phyloP scores from a whole-genome alignment of 1,140 invertebrate species.

The Phenacoccus solenopsis region DNA sequence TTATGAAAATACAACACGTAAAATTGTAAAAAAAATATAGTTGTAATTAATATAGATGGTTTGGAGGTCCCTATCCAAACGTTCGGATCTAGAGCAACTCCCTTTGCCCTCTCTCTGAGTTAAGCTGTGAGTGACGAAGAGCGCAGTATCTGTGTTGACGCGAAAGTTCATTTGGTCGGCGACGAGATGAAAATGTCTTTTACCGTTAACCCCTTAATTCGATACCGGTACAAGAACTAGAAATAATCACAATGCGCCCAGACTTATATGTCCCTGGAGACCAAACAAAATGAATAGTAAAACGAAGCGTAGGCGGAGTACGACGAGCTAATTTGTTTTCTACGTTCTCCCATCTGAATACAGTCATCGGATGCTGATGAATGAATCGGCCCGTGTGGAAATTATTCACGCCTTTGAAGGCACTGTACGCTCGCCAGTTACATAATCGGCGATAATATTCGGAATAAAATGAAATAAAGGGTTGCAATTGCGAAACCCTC shows the following conservation, averaged over 20 bases:
- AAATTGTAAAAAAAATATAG: too few relatives aligned
- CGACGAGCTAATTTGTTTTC: neutral
- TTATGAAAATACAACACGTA: too few relatives aligned
- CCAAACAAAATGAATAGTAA: neutral
- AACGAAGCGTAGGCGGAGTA: neutral
- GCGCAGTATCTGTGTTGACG: too few relatives aligned
- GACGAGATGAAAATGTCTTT: neutral
- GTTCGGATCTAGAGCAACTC: too few relatives aligned
- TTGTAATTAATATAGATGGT: too few relatives aligned
- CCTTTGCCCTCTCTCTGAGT: too few relatives aligned
- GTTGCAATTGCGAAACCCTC: neutral
- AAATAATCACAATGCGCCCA: neutral
- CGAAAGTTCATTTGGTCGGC: neutral
- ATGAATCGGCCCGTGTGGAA: neutral
- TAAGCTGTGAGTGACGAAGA: too few relatives aligned
- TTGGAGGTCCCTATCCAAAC: too few relatives aligned
- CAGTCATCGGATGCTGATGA: neutral
- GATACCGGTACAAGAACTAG: neutral
- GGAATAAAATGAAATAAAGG: neutral
- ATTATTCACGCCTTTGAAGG: neutral
- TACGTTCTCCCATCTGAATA: neutral
- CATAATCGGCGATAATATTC: neutral
- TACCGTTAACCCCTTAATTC: neutral
- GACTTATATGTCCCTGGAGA: neutral
- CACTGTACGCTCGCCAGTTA: neutral